These are phyloP conservation scores for Argyrosomus regius DNA, from an alignment of 2,797 vertebrate species.

Conservation along the genomic window DNA sequence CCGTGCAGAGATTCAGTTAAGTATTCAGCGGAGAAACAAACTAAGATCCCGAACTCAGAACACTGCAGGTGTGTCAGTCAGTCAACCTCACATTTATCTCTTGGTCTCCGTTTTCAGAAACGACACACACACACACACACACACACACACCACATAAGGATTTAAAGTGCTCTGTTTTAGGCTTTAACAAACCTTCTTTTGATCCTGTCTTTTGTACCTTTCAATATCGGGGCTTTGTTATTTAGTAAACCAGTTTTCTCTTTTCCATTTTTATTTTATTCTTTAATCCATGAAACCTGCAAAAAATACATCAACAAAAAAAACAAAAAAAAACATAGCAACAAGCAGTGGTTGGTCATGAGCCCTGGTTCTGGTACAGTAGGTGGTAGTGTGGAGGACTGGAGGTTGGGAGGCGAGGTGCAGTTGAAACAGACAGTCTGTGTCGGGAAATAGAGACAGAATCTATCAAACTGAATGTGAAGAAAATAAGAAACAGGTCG, in stretches of 20 bases:
- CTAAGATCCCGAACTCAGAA: slow-evolving; percentile 31
- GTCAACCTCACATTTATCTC: slow-evolving; percentile 45
- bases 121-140: slow-evolving; percentile 18
- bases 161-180: slow-evolving; percentile 20
- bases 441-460: slow-evolving; percentile 11
- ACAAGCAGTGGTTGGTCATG: slow-evolving; percentile 11
- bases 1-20: background rate
- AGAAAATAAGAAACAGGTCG: slow-evolving; percentile 14
- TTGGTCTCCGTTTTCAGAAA: slow-evolving; percentile 32
- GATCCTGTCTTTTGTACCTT: slow-evolving; percentile 18
- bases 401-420: slow-evolving; percentile 24
- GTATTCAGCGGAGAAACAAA: slow-evolving; percentile 43
- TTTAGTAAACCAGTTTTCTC: background rate
- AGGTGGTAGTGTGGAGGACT: slow-evolving; percentile 1
- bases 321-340: slow-evolving; percentile 9
- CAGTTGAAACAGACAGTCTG: background rate
- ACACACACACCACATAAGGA: slow-evolving; percentile 16
- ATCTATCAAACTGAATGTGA: slow-evolving; percentile 28
- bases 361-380: slow-evolving; percentile 3
- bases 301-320: slow-evolving; percentile 1
- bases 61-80: slow-evolving; percentile 41
- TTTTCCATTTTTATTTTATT: background rate
- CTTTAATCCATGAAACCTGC: slow-evolving; percentile 2
- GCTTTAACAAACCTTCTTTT: slow-evolving; percentile 38
- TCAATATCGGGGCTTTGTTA: slow-evolving; percentile 17